These are phyloP conservation scores for Siderastrea siderea DNA, from an alignment of 92 coral and sea anemone genomes.

Conservation along the genomic window DNA sequence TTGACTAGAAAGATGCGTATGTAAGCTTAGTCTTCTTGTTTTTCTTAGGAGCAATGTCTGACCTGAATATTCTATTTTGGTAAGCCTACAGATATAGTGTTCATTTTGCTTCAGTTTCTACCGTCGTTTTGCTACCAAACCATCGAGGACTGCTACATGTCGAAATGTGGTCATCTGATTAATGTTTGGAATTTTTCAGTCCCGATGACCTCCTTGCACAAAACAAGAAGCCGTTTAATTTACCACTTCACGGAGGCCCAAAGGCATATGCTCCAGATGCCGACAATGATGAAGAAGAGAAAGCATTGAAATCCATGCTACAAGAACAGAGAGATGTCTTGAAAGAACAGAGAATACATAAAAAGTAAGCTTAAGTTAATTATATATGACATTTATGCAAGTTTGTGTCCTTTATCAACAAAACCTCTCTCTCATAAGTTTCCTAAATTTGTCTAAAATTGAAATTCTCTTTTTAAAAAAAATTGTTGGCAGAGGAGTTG, in stretches of 20 bases:
- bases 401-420: neutral
- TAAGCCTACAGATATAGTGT: neutral
- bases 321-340: conserved; percentile 41
- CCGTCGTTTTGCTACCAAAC: neutral
- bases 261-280: conserved; percentile 81
- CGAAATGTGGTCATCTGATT: too few relatives aligned
- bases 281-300: conserved; percentile 49
- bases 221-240: conserved; percentile 69
- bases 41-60: conserved; percentile 2
- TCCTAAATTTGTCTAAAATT: too few relatives aligned
- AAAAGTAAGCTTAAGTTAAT: conserved; percentile 13
- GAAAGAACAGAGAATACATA: conserved; percentile 45
- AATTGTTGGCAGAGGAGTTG: too few relatives aligned
- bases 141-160: too few relatives aligned
- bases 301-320: conserved; percentile 12
- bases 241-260: conserved; percentile 85
- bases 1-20: neutral
- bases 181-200: conserved; percentile 45
- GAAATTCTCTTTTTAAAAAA: too few relatives aligned
- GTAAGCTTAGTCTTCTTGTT: neutral
- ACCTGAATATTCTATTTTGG: conserved; percentile 38
- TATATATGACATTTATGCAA: neutral
- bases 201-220: conserved; percentile 79
- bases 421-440: neutral
- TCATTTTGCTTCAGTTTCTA: neutral